These are phyloP conservation scores for Drosophila atripex DNA, from an alignment of 2,888 invertebrate genomes.

Conservation along the genomic window DNA sequence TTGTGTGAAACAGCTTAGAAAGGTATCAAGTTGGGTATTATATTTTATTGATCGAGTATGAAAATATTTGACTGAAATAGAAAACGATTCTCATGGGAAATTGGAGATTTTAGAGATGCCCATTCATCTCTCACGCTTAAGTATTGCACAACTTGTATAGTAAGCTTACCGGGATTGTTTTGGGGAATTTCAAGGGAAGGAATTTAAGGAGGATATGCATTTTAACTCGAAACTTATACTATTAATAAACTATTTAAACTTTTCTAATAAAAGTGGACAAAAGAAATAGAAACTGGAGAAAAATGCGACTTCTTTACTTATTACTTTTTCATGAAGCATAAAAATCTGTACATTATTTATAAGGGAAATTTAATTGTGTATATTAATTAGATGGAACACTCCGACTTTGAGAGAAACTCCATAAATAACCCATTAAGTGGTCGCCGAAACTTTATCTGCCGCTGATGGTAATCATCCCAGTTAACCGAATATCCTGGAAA, in stretches of 20 bases:
- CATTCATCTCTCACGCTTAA: neutral
- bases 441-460: constrained; percentile 56
- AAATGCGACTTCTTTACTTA: too few relatives aligned
- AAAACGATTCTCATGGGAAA: neutral
- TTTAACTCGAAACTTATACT: too few relatives aligned
- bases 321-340: neutral
- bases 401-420: constrained; percentile 48
- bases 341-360: constrained; percentile 1
- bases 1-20: constrained; percentile 17
- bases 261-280: neutral
- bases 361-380: constrained; percentile 31
- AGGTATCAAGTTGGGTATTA: constrained; percentile 16
- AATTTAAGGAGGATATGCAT: too few relatives aligned
- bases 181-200: too few relatives aligned
- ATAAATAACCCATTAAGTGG: constrained; percentile 68
- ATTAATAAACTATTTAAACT: neutral
- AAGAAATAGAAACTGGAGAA: neutral
- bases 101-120: neutral
- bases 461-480: constrained; percentile 48
- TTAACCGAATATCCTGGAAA: constrained; percentile 28
- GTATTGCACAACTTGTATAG: neutral
- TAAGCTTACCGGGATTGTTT: too few relatives aligned
- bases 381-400: constrained; percentile 39
- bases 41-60: constrained; percentile 22
- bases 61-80: neutral